Evolutionary conservation across 2,797 vertebrate genomes (phyloP).

Genomic region (Dallia pectoralis): DNA sequence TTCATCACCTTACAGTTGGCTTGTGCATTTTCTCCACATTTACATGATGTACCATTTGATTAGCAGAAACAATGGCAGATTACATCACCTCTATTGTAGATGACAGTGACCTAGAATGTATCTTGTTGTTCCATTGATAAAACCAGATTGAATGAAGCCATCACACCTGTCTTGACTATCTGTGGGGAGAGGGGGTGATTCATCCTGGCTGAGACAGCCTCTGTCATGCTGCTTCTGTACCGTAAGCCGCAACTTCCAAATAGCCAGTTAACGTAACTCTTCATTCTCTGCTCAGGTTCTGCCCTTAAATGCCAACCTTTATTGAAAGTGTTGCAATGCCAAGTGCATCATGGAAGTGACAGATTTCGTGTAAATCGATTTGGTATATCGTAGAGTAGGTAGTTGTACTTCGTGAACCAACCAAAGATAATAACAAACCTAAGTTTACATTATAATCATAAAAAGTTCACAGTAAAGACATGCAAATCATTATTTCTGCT

Average conservation of each 20-base stretch:
- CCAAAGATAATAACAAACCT: neutral
- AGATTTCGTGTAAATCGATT: neutral
- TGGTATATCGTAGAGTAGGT: neutral
- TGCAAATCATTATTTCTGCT: no score
- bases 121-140: slow-evolving; percentile 46
- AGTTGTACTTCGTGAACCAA: neutral
- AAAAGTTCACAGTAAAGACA: neutral
- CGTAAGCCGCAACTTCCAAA: neutral
- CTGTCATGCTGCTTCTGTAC: neutral
- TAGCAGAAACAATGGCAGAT: slow-evolving; percentile 46
- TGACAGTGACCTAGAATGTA: slow-evolving; percentile 45
- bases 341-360: neutral
- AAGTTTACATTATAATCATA: neutral
- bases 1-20: slow-evolving; percentile 14
- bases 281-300: neutral
- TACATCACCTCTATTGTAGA: slow-evolving; percentile 42
- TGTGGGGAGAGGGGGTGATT: slow-evolving; percentile 45
- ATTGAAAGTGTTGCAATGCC: neutral
- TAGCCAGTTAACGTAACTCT: neutral
- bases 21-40: slow-evolving; percentile 6
- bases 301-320: neutral
- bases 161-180: slow-evolving; percentile 47
- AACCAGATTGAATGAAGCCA: slow-evolving; percentile 54
- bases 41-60: slow-evolving; percentile 26
- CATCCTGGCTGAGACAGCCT: slow-evolving; percentile 44